Evolutionary conservation across 2,888 invertebrate species (phyloP).

Genomic region (Sesia bembeciformis): DNA sequence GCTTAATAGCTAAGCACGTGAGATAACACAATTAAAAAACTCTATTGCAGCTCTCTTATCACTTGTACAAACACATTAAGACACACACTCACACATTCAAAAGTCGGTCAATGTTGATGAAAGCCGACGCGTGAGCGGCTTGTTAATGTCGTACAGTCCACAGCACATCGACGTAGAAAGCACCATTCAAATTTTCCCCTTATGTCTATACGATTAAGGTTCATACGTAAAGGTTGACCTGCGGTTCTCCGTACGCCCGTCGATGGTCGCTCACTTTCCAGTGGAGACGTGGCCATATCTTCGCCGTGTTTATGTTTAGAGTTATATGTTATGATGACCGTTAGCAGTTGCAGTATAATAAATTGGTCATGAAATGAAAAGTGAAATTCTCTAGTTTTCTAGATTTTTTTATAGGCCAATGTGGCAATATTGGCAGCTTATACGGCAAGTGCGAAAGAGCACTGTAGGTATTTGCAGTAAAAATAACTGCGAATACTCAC

Average conservation of each 20-base stretch:
- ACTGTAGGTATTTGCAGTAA: too few species aligned
- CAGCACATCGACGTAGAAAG: background rate
- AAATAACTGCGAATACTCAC: too few species aligned
- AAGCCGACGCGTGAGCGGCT: constrained; percentile 37
- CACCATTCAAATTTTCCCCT: background rate
- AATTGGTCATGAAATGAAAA: too few species aligned
- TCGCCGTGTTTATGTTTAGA: background rate
- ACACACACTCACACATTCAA: background rate
- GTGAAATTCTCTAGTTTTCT: too few species aligned
- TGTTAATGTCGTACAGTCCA: constrained; percentile 19
- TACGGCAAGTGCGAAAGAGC: too few species aligned
- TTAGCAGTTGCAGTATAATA: too few species aligned
- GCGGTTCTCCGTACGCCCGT: constrained; percentile 1
- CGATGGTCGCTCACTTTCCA: background rate
- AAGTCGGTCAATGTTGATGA: constrained; percentile 35
- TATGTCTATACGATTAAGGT: background rate
- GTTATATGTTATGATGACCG: background rate
- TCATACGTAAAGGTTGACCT: background rate
- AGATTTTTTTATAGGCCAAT: too few species aligned
- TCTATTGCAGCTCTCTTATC: too few species aligned
- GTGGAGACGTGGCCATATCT: background rate
- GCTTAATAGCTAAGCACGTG: too few species aligned
- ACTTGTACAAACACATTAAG: background rate
- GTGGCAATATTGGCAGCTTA: too few species aligned
- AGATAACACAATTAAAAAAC: too few species aligned